These are phyloP conservation scores for Aphidius gifuensis DNA, from an alignment of 1,140 invertebrate species.

Conservation along the genomic window DNA sequence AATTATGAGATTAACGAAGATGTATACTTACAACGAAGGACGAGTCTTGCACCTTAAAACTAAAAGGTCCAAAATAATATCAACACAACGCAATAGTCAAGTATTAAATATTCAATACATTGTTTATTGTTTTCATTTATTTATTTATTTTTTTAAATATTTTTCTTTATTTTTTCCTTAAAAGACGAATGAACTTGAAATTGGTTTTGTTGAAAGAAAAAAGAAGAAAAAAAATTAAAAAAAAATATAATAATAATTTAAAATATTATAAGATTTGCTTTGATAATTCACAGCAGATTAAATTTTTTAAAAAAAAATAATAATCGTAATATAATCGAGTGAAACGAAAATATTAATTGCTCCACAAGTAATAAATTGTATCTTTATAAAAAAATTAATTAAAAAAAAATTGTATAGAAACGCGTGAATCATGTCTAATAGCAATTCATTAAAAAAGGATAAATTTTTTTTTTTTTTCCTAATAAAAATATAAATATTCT, in stretches of 20 bases:
- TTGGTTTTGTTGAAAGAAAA: no score
- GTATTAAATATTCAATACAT: no score
- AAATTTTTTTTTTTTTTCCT: background rate
- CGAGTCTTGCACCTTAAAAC: no score
- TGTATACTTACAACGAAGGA: no score
- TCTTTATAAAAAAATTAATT: constrained; percentile 35
- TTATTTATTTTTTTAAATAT: no score
- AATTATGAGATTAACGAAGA: no score
- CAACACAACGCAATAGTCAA: constrained; percentile 8
- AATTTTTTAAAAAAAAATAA: constrained; percentile 24
- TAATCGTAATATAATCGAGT: constrained; percentile 6
- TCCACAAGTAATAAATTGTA: constrained; percentile 28
- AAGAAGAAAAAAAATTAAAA: background rate
- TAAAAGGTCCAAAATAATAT: background rate
- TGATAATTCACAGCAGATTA: constrained; percentile 43
- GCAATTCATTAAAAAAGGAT: background rate
- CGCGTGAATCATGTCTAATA: constrained; percentile 16
- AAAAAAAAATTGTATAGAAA: constrained; percentile 26
- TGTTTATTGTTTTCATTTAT: no score
- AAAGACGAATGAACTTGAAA: no score
- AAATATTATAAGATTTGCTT: no score
- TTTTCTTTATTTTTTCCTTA: no score
- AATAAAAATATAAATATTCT: no score
- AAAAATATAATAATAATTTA: no score
- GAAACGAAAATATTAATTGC: constrained; percentile 18